Evolutionary conservation across 2,113 vertebrate genomes (phyloP).

Genomic region (Misgurnus anguillicaudatus): DNA sequence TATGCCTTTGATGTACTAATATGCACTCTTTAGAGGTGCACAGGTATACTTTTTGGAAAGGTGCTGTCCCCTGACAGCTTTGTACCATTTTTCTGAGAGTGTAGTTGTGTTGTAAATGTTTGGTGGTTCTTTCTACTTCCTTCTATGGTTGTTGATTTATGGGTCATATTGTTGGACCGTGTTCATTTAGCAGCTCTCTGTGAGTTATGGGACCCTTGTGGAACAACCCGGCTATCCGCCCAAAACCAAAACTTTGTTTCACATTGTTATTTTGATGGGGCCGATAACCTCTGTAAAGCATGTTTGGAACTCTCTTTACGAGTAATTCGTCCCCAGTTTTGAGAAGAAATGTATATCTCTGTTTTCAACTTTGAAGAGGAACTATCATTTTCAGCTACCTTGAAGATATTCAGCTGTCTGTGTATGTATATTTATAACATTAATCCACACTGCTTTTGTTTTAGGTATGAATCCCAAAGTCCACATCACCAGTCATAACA

Average conservation of each 20-base stretch:
- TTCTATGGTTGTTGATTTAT: conserved; percentile 6
- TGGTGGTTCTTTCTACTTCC: conserved; percentile 21
- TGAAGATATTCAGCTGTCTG: not conserved
- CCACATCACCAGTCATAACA: not conserved
- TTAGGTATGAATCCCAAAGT: conserved; percentile 2
- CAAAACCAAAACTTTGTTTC: conserved; percentile 22
- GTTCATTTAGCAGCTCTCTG: conserved; percentile 31
- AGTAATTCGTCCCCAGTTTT: conserved; percentile 26
- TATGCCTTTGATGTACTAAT: no score
- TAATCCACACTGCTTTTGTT: conserved; percentile 18
- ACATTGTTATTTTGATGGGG: not conserved
- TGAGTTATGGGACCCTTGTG: conserved; percentile 33
- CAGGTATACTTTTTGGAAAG: no score
- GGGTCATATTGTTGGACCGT: conserved; percentile 12
- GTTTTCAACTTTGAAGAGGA: not conserved
- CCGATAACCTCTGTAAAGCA: not conserved
- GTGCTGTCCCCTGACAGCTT: no score
- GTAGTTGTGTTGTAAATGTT: not conserved
- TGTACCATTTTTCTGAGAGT: no score
- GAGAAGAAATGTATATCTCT: conserved; percentile 27
- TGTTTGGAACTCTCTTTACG: not conserved
- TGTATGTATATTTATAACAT: conserved; percentile 5
- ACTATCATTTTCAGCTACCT: not conserved
- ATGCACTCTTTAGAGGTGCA: no score
- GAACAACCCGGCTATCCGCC: not conserved